Percentiles rank a stretch among this genome's conserved stretches.
Evolutionary conservation across 2,797 vertebrate species (phyloP).

Genomic region (Pitangus sulphuratus): DNA sequence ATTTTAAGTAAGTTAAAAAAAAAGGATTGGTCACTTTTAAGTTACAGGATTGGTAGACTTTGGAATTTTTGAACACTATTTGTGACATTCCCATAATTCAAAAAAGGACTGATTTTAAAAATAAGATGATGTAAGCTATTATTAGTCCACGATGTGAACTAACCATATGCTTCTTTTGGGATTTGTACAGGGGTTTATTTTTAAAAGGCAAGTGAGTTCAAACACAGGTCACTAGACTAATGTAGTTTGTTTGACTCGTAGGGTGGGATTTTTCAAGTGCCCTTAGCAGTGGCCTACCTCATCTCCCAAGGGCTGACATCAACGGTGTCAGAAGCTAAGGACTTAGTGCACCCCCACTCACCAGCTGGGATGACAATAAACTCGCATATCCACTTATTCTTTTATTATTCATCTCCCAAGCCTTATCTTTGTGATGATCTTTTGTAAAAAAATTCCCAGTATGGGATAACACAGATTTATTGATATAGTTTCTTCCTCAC

Average conservation of each 20-base stretch:
- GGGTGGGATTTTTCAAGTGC: constrained; percentile 38
- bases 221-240: constrained; percentile 56
- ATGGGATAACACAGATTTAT: not conserved
- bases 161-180: constrained; percentile 56
- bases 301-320: not conserved
- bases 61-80: constrained; percentile 65
- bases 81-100: constrained; percentile 40
- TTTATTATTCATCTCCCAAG: not conserved
- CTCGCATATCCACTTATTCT: not conserved
- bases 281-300: constrained; percentile 4
- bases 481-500: not conserved
- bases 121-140: constrained; percentile 68
- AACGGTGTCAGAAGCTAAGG: not conserved
- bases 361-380: not conserved
- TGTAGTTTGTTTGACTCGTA: constrained; percentile 34
- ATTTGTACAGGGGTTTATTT: constrained; percentile 58
- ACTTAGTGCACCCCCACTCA: not conserved
- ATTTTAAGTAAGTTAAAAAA: constrained; percentile 30
- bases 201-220: constrained; percentile 65
- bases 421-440: not conserved
- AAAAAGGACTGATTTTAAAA: constrained; percentile 55
- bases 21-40: constrained; percentile 52
- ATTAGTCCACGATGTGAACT: constrained; percentile 68
- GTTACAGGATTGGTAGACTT: constrained; percentile 55
- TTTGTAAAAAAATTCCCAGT: not conserved